Conservation (phyloP, 2,888 invertebrate genomes). For the Drosophila mulleri region DNA sequence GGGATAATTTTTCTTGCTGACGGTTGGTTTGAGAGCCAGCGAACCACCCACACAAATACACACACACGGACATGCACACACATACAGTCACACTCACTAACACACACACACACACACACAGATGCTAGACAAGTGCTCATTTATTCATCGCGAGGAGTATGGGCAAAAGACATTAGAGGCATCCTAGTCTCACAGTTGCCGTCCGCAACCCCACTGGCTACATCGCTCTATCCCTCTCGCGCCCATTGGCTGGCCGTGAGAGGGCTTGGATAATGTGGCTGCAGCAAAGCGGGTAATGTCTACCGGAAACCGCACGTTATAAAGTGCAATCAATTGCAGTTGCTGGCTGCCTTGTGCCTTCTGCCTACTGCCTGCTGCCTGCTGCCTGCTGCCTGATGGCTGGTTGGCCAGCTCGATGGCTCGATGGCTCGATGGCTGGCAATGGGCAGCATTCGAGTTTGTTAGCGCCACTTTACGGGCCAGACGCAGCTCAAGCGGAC, state of each 20-base stretch:
- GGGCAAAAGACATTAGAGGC: constrained; percentile 75
- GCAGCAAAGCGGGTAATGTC: constrained; percentile 76
- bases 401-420: constrained; percentile 26
- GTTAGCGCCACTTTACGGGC: constrained; percentile 69
- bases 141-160: constrained; percentile 67
- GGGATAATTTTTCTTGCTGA: constrained; percentile 80
- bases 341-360: constrained; percentile 43
- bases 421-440: constrained; percentile 34
- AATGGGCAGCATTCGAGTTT: constrained; percentile 64
- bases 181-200: constrained; percentile 48
- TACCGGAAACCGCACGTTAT: constrained; percentile 81
- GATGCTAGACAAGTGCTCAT: constrained; percentile 74
- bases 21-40: constrained; percentile 60
- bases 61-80: constrained; percentile 4
- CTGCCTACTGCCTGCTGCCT: constrained; percentile 21
- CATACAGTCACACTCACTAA: constrained; percentile 18
- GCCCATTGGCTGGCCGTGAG: constrained; percentile 13
- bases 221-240: constrained; percentile 1
- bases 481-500: constrained; percentile 46
- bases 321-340: constrained; percentile 82
- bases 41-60: constrained; percentile 18
- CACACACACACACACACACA: constrained; percentile 20
- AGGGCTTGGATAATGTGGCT: constrained; percentile 60
- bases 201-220: constrained; percentile 11
- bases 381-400: constrained; percentile 19